Percentiles rank a stretch among this genome's conserved stretches.
Conservation (phyloP, 2,797 vertebrate species). For the Iguana delicatissima region DNA sequence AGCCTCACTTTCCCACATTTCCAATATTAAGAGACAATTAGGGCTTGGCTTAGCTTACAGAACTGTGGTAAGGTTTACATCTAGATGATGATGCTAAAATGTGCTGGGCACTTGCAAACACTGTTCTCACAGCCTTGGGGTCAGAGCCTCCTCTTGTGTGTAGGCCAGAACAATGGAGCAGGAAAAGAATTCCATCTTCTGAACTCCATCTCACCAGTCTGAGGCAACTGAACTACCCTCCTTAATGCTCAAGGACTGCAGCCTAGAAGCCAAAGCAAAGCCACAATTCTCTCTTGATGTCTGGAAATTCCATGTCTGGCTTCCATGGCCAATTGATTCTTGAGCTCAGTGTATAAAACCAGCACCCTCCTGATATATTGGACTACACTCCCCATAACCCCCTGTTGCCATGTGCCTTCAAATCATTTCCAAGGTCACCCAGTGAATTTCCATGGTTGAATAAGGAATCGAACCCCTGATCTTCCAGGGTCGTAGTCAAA, state of each 20-base stretch:
- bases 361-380: no score
- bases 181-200: background rate
- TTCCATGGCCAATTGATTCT: no score
- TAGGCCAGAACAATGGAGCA: no score
- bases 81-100: background rate
- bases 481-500: no score
- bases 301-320: no score
- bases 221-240: background rate
- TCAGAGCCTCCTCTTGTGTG: background rate
- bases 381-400: no score
- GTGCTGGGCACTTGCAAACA: background rate
- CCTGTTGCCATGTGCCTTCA: no score
- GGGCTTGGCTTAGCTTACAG: background rate
- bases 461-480: no score
- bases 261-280: background rate
- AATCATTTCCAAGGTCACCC: no score
- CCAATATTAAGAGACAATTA: background rate
- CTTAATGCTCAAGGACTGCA: background rate
- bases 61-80: background rate
- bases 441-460: no score
- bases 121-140: background rate
- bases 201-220: background rate
- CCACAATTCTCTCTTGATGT: fast-evolving
- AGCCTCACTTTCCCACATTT: background rate
- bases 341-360: no score